Conservation (phyloP, 2,888 invertebrate genomes). For the Drosophila anceps region DNA sequence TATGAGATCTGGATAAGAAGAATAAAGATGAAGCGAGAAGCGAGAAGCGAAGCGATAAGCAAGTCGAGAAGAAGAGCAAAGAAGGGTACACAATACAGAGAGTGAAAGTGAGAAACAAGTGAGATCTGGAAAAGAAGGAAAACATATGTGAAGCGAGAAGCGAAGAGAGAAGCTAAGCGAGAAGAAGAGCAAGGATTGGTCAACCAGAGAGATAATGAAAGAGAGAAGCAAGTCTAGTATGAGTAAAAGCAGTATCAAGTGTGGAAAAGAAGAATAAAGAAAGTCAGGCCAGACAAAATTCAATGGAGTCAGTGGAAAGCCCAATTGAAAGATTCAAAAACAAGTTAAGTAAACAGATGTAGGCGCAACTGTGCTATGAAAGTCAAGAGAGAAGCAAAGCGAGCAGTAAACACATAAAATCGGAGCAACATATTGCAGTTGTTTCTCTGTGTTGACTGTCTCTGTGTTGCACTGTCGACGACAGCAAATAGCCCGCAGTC, state of each 20-base stretch:
- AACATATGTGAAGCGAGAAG: too few species aligned
- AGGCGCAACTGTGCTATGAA: neutral
- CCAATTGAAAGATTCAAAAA: neutral
- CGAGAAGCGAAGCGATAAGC: conserved; percentile 3
- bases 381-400: neutral
- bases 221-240: neutral
- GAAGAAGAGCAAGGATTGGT: neutral
- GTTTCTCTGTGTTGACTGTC: neutral
- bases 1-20: too few species aligned
- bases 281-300: too few species aligned
- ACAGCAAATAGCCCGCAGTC: conserved; percentile 34
- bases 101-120: too few species aligned
- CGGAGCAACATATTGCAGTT: neutral
- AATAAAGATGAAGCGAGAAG: too few species aligned
- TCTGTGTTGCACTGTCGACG: neutral
- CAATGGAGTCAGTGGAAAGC: neutral
- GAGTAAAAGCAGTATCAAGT: neutral
- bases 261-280: neutral
- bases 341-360: neutral
- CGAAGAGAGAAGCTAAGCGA: neutral
- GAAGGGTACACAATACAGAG: too few species aligned
- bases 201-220: neutral
- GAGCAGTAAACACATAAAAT: neutral
- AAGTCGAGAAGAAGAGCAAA: too few species aligned
- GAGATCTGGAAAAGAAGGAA: too few species aligned